Percentiles rank a stretch among this genome's conserved stretches.
Evolutionary conservation across 2,113 vertebrate species (phyloP).

Genomic region (Python bivittatus): DNA sequence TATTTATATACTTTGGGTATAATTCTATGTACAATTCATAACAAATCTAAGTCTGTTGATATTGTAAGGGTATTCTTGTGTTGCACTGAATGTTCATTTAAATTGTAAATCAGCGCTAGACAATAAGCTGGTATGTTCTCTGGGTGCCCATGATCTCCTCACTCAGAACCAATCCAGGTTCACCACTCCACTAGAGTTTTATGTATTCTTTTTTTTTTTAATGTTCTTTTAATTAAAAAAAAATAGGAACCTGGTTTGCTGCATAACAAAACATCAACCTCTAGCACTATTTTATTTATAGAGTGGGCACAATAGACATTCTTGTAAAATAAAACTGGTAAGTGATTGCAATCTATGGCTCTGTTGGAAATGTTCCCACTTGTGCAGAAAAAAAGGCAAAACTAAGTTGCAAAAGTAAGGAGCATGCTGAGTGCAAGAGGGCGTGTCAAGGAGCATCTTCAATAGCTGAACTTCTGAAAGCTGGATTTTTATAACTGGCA

Average conservation of each 20-base stretch:
- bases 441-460: background rate
- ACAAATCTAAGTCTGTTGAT: background rate
- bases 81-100: background rate
- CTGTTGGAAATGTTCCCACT: background rate
- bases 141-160: background rate
- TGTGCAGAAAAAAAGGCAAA: background rate
- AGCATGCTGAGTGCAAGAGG: background rate
- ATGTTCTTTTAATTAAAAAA: background rate
- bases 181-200: background rate
- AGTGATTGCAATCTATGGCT: background rate
- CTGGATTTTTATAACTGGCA: background rate
- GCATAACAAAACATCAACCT: background rate
- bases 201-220: background rate
- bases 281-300: background rate
- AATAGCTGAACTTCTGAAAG: background rate
- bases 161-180: background rate
- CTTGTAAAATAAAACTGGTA: background rate
- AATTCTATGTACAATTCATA: background rate
- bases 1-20: background rate
- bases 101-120: background rate
- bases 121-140: background rate
- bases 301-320: background rate
- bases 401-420: background rate
- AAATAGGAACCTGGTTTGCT: background rate
- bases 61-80: background rate